Conservation (phyloP, 2,113 vertebrate species). For the Campylorhamphus procurvoides region DNA sequence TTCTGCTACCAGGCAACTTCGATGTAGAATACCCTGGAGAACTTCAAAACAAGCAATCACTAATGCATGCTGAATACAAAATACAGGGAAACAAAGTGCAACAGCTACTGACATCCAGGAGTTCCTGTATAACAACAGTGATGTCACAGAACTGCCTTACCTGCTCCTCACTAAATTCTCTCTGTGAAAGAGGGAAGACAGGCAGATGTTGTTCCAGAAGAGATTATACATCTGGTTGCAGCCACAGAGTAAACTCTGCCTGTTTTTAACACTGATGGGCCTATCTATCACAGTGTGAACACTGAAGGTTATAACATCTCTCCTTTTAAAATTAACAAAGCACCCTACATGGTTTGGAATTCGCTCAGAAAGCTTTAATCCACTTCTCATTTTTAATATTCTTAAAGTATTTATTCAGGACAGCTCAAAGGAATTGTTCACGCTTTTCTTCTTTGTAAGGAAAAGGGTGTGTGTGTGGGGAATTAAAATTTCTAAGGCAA, state of each 20-base stretch:
- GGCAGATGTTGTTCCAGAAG: background rate
- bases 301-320: background rate
- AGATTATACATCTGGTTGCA: background rate
- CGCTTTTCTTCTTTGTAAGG: constrained; percentile 47
- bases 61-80: constrained; percentile 57
- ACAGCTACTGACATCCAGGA: constrained; percentile 58
- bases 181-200: background rate
- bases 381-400: constrained; percentile 50
- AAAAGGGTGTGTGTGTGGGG: constrained; percentile 18
- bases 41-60: constrained; percentile 57
- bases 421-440: constrained; percentile 47
- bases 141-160: constrained; percentile 50
- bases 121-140: constrained; percentile 60
- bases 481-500: constrained; percentile 66
- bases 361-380: constrained; percentile 47
- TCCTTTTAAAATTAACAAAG: constrained; percentile 50
- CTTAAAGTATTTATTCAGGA: constrained; percentile 60
- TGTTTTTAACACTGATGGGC: background rate
- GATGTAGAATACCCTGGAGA: constrained; percentile 63
- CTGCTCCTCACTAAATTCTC: constrained; percentile 25
- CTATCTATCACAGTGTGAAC: background rate
- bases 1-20: constrained; percentile 66
- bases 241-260: background rate
- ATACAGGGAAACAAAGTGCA: constrained; percentile 43
- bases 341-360: background rate